These are phyloP conservation scores for Parasteatoda tepidariorum DNA, from an alignment of 1,140 invertebrate species.

Conservation along the genomic window DNA sequence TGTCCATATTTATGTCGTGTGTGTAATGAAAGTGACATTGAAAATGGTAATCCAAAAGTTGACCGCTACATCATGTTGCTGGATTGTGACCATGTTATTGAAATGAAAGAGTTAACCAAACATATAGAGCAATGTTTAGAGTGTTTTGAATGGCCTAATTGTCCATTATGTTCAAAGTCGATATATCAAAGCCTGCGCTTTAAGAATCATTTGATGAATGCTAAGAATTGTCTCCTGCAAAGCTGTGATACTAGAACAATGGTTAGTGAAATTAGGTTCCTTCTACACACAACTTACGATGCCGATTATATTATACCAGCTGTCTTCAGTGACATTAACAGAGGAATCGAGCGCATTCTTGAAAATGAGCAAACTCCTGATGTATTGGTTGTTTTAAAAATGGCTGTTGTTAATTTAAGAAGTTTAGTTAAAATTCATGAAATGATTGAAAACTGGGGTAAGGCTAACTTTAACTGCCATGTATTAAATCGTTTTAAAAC, in stretches of 20 bases:
- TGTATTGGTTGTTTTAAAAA: background rate
- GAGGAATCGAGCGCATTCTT: slow-evolving; percentile 19
- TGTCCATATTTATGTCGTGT: slow-evolving; percentile 19
- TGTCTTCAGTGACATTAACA: slow-evolving; percentile 2
- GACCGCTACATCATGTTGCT: slow-evolving; percentile 72
- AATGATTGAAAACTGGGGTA: background rate
- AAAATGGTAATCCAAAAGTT: slow-evolving; percentile 66
- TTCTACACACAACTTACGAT: background rate
- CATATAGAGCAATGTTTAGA: slow-evolving; percentile 69
- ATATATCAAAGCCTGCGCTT: slow-evolving; percentile 10
- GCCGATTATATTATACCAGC: background rate
- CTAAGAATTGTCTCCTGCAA: background rate
- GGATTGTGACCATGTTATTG: slow-evolving; percentile 76
- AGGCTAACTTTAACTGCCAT: background rate
- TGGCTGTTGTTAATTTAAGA: background rate
- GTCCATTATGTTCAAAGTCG: slow-evolving; percentile 2
- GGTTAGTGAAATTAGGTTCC: background rate
- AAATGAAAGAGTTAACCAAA: slow-evolving; percentile 72
- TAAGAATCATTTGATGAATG: slow-evolving; percentile 10
- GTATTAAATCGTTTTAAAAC: slow-evolving; percentile 13
- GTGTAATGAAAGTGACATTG: slow-evolving; percentile 62
- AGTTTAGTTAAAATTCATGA: background rate
- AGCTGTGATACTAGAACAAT: background rate
- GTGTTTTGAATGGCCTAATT: slow-evolving; percentile 36
- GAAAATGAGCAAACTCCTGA: background rate